These are phyloP conservation scores for Chironomus riparius DNA, from an alignment of 2,888 invertebrate genomes.

Conservation along the genomic window DNA sequence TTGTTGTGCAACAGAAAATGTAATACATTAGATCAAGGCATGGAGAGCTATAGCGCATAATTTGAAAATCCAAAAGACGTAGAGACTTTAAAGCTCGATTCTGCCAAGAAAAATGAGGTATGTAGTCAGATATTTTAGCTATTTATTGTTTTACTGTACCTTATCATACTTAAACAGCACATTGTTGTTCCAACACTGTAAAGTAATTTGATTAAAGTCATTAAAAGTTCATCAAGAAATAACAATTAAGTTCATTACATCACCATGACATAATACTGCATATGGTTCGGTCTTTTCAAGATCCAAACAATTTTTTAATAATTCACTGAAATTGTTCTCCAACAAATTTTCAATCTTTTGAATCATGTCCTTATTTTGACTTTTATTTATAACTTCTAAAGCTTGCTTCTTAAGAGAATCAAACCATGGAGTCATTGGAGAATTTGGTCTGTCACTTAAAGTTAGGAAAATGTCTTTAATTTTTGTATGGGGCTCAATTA, in stretches of 20 bases:
- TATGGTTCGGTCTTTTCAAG: conserved; percentile 35
- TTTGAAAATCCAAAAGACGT: conserved; percentile 38
- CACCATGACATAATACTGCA: conserved; percentile 38
- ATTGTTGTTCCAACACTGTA: conserved; percentile 38
- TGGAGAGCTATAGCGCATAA: conserved; percentile 37
- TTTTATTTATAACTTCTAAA: background rate
- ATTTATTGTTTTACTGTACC: conserved; percentile 26
- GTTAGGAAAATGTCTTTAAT: conserved; percentile 35
- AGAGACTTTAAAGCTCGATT: conserved; percentile 31
- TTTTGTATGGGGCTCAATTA: conserved; percentile 31
- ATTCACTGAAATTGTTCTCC: background rate
- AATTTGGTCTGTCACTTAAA: conserved; percentile 31
- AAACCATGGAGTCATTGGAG: conserved; percentile 32
- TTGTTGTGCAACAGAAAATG: conserved; percentile 35
- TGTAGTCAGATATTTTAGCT: too few relatives aligned
- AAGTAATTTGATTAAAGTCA: background rate
- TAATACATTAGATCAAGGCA: conserved; percentile 37
- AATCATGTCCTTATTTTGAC: conserved; percentile 30
- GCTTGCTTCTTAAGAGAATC: conserved; percentile 31
- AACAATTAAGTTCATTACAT: conserved; percentile 28
- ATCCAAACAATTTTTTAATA: conserved; percentile 28
- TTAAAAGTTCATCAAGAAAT: background rate
- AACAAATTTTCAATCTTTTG: conserved; percentile 31
- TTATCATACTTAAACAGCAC: conserved; percentile 34
- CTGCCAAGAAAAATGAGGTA: conserved; percentile 26